These are phyloP conservation scores for Hemibagrus wyckioides DNA, from an alignment of 2,113 vertebrate genomes.

Conservation along the genomic window DNA sequence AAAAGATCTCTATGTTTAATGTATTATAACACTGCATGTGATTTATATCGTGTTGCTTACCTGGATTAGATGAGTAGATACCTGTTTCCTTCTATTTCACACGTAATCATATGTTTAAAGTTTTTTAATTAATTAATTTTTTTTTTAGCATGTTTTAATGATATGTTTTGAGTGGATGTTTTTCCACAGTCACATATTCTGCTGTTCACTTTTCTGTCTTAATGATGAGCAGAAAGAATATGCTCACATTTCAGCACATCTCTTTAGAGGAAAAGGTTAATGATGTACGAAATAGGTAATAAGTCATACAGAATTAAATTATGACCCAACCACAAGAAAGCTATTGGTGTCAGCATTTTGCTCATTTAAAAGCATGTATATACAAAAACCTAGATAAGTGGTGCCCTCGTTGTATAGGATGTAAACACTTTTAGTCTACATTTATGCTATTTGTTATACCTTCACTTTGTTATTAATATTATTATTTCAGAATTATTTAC, in stretches of 20 bases:
- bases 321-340: conserved; percentile 10
- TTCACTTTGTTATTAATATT: too few relatives aligned
- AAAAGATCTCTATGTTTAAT: background rate
- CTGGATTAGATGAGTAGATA: background rate
- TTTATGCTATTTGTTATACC: background rate
- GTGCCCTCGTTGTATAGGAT: background rate
- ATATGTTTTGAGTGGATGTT: background rate
- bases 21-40: background rate
- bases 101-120: background rate
- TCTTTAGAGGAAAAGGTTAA: conserved; percentile 2
- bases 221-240: background rate
- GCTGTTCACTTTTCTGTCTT: background rate
- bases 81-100: background rate
- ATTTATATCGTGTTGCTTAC: background rate
- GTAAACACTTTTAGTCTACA: background rate
- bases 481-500: too few relatives aligned
- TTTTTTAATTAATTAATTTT: background rate
- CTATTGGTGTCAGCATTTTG: conserved; percentile 16
- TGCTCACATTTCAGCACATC: background rate
- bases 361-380: background rate
- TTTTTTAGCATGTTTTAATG: background rate
- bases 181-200: background rate
- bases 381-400: background rate
- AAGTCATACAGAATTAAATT: background rate
- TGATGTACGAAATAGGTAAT: conserved; percentile 21